These are phyloP conservation scores for Rhagium mordax DNA, from an alignment of 2,888 invertebrate genomes.

Conservation along the genomic window DNA sequence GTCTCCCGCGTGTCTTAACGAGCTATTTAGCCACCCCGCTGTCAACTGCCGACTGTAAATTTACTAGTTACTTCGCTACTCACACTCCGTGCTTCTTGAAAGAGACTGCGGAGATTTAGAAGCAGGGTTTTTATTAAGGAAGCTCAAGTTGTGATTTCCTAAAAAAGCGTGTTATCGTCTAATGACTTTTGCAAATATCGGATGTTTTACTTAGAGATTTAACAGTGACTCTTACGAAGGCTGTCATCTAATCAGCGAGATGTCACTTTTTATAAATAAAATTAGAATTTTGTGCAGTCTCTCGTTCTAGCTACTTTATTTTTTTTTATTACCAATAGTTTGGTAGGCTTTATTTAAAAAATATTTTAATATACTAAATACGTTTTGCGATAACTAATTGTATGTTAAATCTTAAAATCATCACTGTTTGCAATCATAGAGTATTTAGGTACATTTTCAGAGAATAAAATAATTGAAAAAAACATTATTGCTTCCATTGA, in stretches of 20 bases:
- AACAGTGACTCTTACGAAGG: neutral
- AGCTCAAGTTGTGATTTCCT: slow-evolving; percentile 26
- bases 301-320: too few species aligned
- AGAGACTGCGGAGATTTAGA: slow-evolving; percentile 28
- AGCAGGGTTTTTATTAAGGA: slow-evolving; percentile 31
- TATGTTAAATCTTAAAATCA: too few species aligned
- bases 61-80: slow-evolving; percentile 53
- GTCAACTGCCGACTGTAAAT: slow-evolving; percentile 60
- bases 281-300: neutral
- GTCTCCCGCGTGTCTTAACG: slow-evolving; percentile 59
- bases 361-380: too few species aligned
- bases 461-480: too few species aligned
- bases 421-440: too few species aligned
- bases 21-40: slow-evolving; percentile 62
- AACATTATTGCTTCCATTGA: too few species aligned
- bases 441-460: too few species aligned
- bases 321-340: too few species aligned
- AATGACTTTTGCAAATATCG: slow-evolving; percentile 32
- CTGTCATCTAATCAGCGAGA: slow-evolving; percentile 8
- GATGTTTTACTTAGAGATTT: slow-evolving; percentile 22
- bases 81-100: slow-evolving; percentile 7
- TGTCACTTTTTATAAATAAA: neutral
- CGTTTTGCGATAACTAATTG: too few species aligned
- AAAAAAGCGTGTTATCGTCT: slow-evolving; percentile 31
- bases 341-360: too few species aligned